These are phyloP conservation scores for Holocentrus rufus DNA, from an alignment of 2,797 vertebrate species.

Conservation along the genomic window DNA sequence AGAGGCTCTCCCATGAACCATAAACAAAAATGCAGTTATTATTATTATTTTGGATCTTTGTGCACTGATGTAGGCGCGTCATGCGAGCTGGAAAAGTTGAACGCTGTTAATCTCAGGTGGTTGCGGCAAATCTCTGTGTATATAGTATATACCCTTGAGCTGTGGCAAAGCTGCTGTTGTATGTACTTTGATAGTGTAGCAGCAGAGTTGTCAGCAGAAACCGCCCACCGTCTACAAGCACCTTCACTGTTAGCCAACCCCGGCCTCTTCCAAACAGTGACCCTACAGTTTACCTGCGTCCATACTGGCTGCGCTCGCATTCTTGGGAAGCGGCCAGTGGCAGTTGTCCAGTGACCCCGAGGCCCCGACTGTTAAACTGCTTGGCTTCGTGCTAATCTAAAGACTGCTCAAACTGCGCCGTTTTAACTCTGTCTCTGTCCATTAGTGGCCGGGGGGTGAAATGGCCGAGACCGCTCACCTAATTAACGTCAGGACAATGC, in stretches of 20 bases:
- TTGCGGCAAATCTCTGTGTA: no score
- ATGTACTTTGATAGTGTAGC: no score
- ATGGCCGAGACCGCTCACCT: constrained; percentile 37
- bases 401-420: constrained; percentile 7
- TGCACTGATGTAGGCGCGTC: no score
- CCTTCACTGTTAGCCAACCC: background rate
- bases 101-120: no score
- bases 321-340: constrained; percentile 21
- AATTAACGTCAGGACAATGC: constrained; percentile 52
- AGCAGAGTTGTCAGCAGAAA: no score
- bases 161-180: no score
- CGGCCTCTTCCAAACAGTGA: background rate
- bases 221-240: no score
- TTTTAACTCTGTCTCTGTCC: constrained; percentile 38
- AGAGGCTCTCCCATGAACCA: no score
- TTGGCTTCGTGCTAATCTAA: background rate
- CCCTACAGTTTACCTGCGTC: constrained; percentile 30
- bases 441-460: constrained; percentile 33
- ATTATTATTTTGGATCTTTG: no score
- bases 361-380: constrained; percentile 40
- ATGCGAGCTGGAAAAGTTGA: no score
- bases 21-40: no score
- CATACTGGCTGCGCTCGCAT: constrained; percentile 36
- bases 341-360: constrained; percentile 11
- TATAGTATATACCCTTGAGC: no score